A percentile compares a stretch with the other conserved stretches of the same genome.
Evolutionary conservation across 2,888 invertebrate species (phyloP).

Genomic region (Neoaliturus tenellus): DNA sequence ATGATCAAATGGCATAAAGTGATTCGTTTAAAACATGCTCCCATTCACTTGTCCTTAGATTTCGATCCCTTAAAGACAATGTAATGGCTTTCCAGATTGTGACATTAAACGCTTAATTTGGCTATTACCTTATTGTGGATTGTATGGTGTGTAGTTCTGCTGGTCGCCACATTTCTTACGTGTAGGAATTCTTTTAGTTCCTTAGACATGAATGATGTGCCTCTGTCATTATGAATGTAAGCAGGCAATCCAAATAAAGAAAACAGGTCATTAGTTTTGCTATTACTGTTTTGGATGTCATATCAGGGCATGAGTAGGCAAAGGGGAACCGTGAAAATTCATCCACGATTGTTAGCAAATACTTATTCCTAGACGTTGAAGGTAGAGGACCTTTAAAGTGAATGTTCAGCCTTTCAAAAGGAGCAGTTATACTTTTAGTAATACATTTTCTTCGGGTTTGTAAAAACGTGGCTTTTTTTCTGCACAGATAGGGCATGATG

Average conservation of each 20-base stretch:
- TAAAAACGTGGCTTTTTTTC: conserved; percentile 60
- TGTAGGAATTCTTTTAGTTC: conserved; percentile 60
- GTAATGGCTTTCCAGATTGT: conserved; percentile 41
- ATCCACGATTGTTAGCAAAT: conserved; percentile 60
- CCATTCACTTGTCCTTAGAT: conserved; percentile 41
- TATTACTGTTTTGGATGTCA: conserved; percentile 60
- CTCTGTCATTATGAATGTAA: conserved; percentile 64
- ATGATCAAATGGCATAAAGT: not conserved
- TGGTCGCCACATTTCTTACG: conserved; percentile 60
- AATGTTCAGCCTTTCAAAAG: not conserved
- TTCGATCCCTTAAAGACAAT: conserved; percentile 1
- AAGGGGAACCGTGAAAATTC: conserved; percentile 42
- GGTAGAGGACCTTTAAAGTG: conserved; percentile 58
- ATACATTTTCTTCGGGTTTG: conserved; percentile 5
- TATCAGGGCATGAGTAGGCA: conserved; percentile 38
- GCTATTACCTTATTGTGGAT: conserved; percentile 62
- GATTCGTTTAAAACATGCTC: not conserved
- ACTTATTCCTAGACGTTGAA: not conserved
- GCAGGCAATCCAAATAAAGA: conserved; percentile 61
- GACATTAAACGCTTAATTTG: conserved; percentile 40
- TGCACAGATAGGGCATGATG: conserved; percentile 60
- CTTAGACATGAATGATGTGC: conserved; percentile 60
- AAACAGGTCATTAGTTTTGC: conserved; percentile 56
- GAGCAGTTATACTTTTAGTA: conserved; percentile 10
- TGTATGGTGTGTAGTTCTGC: conserved; percentile 63